Evolutionary conservation across 2,113 vertebrate genomes (phyloP), one percentile per base, ranked within the genome.

Genomic region (Willisornis vidua): DNA sequence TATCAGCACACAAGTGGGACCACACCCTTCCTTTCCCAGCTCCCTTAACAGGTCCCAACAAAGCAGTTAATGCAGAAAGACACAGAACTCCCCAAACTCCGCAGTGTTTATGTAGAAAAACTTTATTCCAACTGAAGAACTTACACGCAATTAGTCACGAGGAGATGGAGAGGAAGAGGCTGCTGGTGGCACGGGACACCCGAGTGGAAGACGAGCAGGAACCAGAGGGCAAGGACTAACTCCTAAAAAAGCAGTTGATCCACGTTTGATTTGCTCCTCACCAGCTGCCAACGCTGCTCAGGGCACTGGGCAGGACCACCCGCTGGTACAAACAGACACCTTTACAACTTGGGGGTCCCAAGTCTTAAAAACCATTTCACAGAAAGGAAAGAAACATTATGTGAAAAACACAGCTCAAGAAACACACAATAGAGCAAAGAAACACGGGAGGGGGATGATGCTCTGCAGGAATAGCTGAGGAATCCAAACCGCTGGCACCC

Each of bases 51-150:
- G 28, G 12, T 12, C 12, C 31, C 19, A 3, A 4, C 3, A 35
- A 45, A 75, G 25, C 2, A 46, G 51, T 0, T 48, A 20, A 84
- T 2, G 23, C 45, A 77, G 41, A 68, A 83, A n/a, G 37, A 45
- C 73, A 33, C 85, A 48, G 37, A 87, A 45, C 19, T 90, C 63
- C 88, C 90, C 75, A 43, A 96, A 35, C 46, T 74, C 37, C 12
- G 33, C 83, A n/a, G 71, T 33, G 3, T 48, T 85, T 98, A 97
- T 20, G 86, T 98, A 98, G 97, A 98, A 98, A 98, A 98, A 95
- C 97, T 98, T 98, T 98, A 98, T 98, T 98, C 96, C 90, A 93
- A 95, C 96, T 93, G 97, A 97, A 98, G 97, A 94, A 98, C 97
- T 97, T 96, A 97, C 97, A 98, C 83, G 1, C 26, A 96, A 49